Conservation (phyloP, 2,888 invertebrate genomes). For the Troglohyphantes excavatus region DNA sequence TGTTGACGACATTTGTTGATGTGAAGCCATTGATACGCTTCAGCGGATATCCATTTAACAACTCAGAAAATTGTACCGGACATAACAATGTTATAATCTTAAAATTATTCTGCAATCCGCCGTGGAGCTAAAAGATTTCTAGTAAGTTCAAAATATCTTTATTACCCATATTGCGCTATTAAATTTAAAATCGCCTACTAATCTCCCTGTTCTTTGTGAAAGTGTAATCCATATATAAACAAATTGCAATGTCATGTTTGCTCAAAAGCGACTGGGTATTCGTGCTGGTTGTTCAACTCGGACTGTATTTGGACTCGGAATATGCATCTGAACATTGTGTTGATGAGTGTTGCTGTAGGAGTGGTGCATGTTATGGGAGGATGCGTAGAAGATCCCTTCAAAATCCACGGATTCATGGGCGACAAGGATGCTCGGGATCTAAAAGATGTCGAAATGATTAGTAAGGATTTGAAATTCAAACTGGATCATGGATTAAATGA, state of each 20-base stretch:
- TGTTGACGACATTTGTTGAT: conserved; percentile 1
- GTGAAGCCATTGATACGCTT: not conserved
- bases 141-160: conserved; percentile 4
- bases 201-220: not conserved
- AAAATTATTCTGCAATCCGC: conserved; percentile 36
- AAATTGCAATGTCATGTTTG: not conserved
- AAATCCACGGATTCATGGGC: not conserved
- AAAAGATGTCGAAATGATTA: conserved; percentile 38
- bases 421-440: not conserved
- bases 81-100: conserved; percentile 16
- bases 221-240: conserved; percentile 14
- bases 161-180: not conserved
- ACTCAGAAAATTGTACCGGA: not conserved
- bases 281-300: not conserved
- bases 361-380: conserved; percentile 1
- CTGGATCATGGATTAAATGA: conserved; percentile 43
- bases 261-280: not conserved
- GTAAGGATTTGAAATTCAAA: conserved; percentile 24
- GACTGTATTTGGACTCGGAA: not conserved
- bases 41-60: not conserved
- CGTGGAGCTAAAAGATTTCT: conserved; percentile 24
- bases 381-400: conserved; percentile 10
- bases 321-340: conserved; percentile 15
- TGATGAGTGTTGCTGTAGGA: not conserved
- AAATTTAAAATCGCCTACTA: not conserved